Conservation (phyloP, 2,797 vertebrate species). For the Typhlichthys eigenmanni region DNA sequence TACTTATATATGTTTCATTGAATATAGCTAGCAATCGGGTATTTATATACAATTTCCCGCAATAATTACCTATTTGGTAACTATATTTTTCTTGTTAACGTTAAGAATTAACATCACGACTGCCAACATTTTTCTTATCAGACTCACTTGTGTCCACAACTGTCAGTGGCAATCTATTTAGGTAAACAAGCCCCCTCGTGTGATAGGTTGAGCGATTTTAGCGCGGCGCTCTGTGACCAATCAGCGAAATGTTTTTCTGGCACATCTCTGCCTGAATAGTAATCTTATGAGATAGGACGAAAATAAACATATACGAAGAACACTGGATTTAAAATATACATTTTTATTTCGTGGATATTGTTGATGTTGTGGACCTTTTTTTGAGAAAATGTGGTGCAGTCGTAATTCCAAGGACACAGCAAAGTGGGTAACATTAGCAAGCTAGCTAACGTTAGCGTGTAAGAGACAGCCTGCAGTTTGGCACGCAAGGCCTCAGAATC, state of each 20-base stretch:
- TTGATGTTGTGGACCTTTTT: constrained; percentile 6
- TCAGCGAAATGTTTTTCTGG: constrained; percentile 75
- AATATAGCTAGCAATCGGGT: too few relatives aligned
- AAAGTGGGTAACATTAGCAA: constrained; percentile 37
- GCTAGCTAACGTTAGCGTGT: constrained; percentile 39
- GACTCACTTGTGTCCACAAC: constrained; percentile 30
- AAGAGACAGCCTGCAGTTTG: constrained; percentile 61
- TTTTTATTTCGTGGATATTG: neutral
- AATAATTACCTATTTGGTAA: too few relatives aligned
- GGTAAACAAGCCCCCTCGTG: constrained; percentile 52
- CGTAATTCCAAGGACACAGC: constrained; percentile 17
- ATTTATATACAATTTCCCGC: too few relatives aligned
- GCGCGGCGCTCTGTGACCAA: constrained; percentile 77
- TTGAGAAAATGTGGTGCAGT: constrained; percentile 23
- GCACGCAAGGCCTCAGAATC: constrained; percentile 57
- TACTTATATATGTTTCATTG: too few relatives aligned
- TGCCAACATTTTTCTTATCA: neutral
- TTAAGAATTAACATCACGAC: neutral
- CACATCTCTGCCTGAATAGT: constrained; percentile 65
- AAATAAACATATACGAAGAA: constrained; percentile 63
- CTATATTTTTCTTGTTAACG: too few relatives aligned
- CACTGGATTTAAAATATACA: neutral
- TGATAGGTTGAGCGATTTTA: constrained; percentile 76
- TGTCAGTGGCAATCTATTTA: constrained; percentile 1
- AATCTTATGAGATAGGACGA: constrained; percentile 67